Percentiles rank a stretch among this genome's conserved stretches.
Conservation (phyloP, 2,113 vertebrate genomes). For the Sinocyclocheilus grahami region DNA sequence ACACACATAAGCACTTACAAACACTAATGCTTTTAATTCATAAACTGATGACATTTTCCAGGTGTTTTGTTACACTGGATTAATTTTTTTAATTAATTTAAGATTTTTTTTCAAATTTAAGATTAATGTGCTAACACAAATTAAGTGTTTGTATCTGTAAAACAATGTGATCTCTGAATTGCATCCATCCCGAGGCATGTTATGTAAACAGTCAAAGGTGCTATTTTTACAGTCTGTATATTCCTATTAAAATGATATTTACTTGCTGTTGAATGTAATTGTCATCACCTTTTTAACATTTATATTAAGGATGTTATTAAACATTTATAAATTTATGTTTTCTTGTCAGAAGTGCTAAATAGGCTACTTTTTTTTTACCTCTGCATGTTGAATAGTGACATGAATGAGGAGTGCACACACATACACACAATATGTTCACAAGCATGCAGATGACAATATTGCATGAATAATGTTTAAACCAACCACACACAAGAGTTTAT, state of each 20-base stretch:
- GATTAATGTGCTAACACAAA: neutral
- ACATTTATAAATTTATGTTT: constrained; percentile 4
- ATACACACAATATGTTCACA: neutral
- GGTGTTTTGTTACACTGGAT: too few relatives aligned
- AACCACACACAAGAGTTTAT: neutral
- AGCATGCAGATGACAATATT: neutral
- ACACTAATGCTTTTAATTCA: constrained; percentile 1
- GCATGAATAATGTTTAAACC: neutral
- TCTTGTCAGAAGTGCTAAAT: neutral
- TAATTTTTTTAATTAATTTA: too few relatives aligned
- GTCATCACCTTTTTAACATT: neutral
- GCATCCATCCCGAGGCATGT: neutral
- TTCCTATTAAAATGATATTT: neutral
- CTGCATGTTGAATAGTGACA: constrained; percentile 23
- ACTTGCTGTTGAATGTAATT: neutral
- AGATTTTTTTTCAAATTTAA: neutral
- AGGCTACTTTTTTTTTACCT: constrained; percentile 26
- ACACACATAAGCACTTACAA: neutral
- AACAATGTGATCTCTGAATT: neutral
- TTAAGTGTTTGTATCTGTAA: neutral
- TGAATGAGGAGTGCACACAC: neutral
- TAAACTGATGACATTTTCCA: constrained; percentile 1
- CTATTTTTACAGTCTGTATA: neutral
- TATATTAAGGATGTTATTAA: neutral
- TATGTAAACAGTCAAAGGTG: neutral